Evolutionary conservation across 1,140 invertebrate species (phyloP), one percentile per base, ranked within the genome.

Genomic region (Pygmarrhopalites habei): DNA sequence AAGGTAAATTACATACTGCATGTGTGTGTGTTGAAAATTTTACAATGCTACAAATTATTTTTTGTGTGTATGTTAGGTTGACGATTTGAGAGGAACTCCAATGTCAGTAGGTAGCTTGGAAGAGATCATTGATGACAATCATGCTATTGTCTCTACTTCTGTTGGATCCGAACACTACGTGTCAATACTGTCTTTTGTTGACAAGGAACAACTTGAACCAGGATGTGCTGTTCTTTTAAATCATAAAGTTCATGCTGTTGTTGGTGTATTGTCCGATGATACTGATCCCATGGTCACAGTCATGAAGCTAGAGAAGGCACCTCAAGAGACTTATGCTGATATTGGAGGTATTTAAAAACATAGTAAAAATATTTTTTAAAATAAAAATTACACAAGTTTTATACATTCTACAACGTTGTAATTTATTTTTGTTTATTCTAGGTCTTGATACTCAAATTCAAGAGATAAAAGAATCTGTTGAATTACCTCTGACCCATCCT

Each of bases 211-310:
- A 73, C 78, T 99, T 19, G 97, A 99, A 77, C 97, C 97, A 60
- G 96, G 97, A 2, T 99, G 96, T 77, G 97, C 96, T 19, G 97
- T 99, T 19, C 78, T 99, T 0, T 80, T 99, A 0, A 99, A 99
- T 79, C 97, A 99, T 78, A 99, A 99, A 82, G 85, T 86, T 7
- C 96, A 99, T 82, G 95, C 97, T 64, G 95, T 99, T 41, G 95
- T 99, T 46, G 97, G 97, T 67, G 96, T 99, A 0, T 77, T 99
- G 26, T 90, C 91, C 39, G 97, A 99, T 81, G 97, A 99, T 74
- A 98, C 95, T n/a, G 97, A 99, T 81, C 97, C 97, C 17, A 99
- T 99, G 96, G 97, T 99, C 1, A 99, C 95, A 30, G 97, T 99
- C 0, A 99, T 99, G 97, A 99, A 99, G 77, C 75, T 99, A 39